Conservation (phyloP, 2,888 invertebrate species). For the Sesia bembeciformis region DNA sequence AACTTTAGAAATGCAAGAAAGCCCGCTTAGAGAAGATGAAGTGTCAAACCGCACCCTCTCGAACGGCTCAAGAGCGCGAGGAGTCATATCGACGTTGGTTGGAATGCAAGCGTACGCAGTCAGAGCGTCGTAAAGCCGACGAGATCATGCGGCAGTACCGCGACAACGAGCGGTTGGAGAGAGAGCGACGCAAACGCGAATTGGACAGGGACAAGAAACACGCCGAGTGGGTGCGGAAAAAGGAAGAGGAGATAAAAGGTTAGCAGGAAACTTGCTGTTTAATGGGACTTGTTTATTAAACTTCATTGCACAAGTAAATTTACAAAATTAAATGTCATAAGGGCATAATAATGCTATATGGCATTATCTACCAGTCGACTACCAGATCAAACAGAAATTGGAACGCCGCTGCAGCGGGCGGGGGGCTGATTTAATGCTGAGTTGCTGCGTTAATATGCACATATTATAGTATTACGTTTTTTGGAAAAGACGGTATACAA, state of each 20-base stretch:
- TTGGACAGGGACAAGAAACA: conserved; percentile 60
- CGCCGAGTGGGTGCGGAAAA: conserved; percentile 73
- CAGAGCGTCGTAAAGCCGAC: conserved; percentile 49
- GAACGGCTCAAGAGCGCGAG: conserved; percentile 57
- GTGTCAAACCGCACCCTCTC: conserved; percentile 23
- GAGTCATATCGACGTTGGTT: conserved; percentile 71
- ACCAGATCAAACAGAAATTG: too few species aligned
- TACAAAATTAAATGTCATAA: too few species aligned
- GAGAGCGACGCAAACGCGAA: conserved; percentile 45
- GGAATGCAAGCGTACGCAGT: conserved; percentile 56
- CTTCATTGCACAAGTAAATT: too few species aligned
- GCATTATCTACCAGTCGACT: too few species aligned
- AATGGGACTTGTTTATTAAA: too few species aligned
- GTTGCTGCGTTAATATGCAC: too few species aligned
- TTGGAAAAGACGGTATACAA: too few species aligned
- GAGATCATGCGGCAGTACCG: conserved; percentile 50
- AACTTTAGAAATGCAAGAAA: conserved; percentile 37
- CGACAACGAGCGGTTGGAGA: conserved; percentile 42
- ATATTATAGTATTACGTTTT: too few species aligned
- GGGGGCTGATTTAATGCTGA: too few species aligned
- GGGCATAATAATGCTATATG: too few species aligned
- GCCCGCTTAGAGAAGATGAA: conserved; percentile 40
- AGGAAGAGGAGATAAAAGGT: conserved; percentile 76
- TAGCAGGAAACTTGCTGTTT: too few species aligned
- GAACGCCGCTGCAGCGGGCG: too few species aligned